A percentile compares a stretch with the other conserved stretches of the same genome.
These are phyloP conservation scores for Calonectris borealis DNA, from an alignment of 2,113 vertebrate species.

Conservation along the genomic window DNA sequence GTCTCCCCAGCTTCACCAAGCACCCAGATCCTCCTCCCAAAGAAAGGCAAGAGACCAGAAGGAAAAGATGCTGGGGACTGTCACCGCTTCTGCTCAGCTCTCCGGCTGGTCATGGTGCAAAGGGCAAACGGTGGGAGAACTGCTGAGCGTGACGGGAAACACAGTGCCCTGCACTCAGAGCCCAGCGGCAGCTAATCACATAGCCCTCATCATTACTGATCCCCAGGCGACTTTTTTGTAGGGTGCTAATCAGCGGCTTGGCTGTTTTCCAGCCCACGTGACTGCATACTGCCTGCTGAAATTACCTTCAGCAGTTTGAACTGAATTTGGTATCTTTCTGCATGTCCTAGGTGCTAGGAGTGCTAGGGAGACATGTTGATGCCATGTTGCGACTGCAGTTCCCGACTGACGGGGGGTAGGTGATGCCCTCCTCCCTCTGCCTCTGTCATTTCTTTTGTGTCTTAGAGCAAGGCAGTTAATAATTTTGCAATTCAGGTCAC, in stretches of 20 bases:
- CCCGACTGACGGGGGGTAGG: not conserved
- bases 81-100: not conserved
- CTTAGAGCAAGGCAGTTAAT: not conserved
- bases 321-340: not conserved
- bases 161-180: not conserved
- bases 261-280: not conserved
- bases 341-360: not conserved
- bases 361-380: fast-evolving
- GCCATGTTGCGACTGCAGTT: fast-evolving
- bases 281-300: not conserved
- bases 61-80: not conserved
- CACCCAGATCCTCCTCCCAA: not conserved
- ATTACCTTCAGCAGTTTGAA: not conserved
- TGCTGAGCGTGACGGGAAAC: fast-evolving
- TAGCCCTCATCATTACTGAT: not conserved
- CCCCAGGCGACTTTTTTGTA: not conserved
- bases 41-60: not conserved
- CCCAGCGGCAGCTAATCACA: not conserved
- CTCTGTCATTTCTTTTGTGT: not conserved
- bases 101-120: not conserved
- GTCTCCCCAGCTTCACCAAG: not conserved
- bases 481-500: not conserved
- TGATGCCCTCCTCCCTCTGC: not conserved
- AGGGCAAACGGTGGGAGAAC: not conserved
- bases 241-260: not conserved